phyloP scores from a whole-genome alignment of 37 sponge, comb jelly and placozoan genomes.

The Axinella damicornis region DNA sequence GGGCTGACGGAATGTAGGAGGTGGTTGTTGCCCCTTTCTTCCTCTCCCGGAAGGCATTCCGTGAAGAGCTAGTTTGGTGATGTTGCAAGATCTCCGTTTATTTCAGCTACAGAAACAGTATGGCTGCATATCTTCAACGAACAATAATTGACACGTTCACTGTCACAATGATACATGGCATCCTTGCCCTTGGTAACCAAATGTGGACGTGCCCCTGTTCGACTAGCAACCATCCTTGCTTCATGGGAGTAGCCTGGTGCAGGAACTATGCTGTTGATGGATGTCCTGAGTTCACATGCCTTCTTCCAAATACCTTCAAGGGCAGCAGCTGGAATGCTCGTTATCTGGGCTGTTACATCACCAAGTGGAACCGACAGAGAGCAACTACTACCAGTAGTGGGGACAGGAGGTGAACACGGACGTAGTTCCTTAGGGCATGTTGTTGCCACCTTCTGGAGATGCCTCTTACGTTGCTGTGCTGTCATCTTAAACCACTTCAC shows the following conservation, averaged over 20 bases:
- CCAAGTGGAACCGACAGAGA: constrained; percentile 1
- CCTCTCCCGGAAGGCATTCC: constrained; percentile 6
- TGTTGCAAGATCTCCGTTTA: neutral
- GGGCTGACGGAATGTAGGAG: too few relatives aligned
- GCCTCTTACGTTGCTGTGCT: neutral
- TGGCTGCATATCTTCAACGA: constrained; percentile 10
- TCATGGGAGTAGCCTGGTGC: constrained; percentile 14
- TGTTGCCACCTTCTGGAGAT: constrained; percentile 13
- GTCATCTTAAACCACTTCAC: constrained; percentile 40
- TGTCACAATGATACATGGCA: constrained; percentile 19
- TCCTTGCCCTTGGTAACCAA: constrained; percentile 21
- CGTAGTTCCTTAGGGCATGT: neutral
- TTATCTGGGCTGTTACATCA: neutral
- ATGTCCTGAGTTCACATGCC: constrained; percentile 18
- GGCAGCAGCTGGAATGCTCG: constrained; percentile 13
- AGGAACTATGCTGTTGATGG: neutral
- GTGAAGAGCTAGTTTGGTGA: neutral
- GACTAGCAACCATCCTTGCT: constrained; percentile 37
- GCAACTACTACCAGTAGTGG: neutral
- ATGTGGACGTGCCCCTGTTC: constrained; percentile 30
- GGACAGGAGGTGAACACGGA: neutral
- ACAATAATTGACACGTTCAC: neutral
- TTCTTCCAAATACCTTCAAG: constrained; percentile 46
- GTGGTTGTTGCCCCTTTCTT: neutral
- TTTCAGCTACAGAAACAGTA: constrained; percentile 2